Base-by-base conservation (phyloP, 30 jellyfish, hydroid and myxozoan species). In the Calvadosia cruxmelitensis region DNA sequence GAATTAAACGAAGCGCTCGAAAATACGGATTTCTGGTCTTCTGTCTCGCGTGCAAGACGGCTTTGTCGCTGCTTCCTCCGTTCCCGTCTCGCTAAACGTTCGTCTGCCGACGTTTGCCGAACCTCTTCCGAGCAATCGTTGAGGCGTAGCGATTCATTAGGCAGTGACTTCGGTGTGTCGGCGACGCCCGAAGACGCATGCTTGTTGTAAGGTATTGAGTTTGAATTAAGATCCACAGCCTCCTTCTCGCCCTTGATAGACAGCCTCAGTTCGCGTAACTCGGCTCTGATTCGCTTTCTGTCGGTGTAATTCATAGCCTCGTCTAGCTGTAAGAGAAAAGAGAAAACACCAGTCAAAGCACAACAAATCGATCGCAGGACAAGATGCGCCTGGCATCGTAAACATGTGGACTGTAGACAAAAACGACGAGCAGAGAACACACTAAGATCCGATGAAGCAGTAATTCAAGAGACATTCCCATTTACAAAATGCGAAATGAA, bases 281-380 rank as follows among this genome's bases (percentile, higher is more conserved):
- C 92, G 27, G 82, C 78, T 30, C 92, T 66, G 12, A 78, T 13
- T 23, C 62, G 57, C 42, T 82, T 69, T 61, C 92, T 29, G 33
- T 78, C 92, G 24, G 75, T 23, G 27, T 66, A 50, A 28, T 79
- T 53, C 1, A 51, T 77, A 2, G 92, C 92, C 63, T 78, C 92
- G 69, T 70, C 92, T 33, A 78, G 92, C 92, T 78, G 63, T 0
- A 50, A 27, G 7, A 63, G 32, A 63, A 15, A 3, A 63, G 32
- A 7, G 5, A 65, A 51, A 34, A 0, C 33, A 63, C 23, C 28
- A 73, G 1, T 20, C 15, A 26, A 0, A 1, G 16, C 20, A 29
- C 3, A 24, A 27, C 12, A 28, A 53, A 13, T 52, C 67, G 33
- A 3, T 5, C 28, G 68, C 28, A 49, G 7, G 3, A 63, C 31